Evolutionary conservation across 2,888 invertebrate species (phyloP), one percentile per base, ranked within the genome.

Genomic region (Malthinus flaveolus): DNA sequence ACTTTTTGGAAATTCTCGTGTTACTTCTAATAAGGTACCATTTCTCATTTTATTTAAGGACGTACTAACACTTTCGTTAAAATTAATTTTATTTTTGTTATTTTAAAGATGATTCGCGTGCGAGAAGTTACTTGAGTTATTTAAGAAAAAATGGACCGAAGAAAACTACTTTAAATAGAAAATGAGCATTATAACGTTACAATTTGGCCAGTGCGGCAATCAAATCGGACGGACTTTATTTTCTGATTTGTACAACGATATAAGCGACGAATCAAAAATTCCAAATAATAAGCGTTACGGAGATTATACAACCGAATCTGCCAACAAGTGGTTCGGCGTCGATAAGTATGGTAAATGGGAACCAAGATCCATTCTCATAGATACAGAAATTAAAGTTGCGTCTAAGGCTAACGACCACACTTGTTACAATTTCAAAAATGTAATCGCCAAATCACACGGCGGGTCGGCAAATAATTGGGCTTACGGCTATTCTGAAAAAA

Each of bases 381-480:
- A 83, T 61, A 81, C 82, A 1, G 83, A 83, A 66, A 73, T 75
- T 36, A 83, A 83, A 70, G 81, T 81, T 33, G 68, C 76, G 49
- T 64, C 79, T n/a, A 32, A n/a, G 11, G 70, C 70, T 4, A 71
- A 66, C 7, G 63, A 71, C 5, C 63, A 67, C 4, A 63, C 66
- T 10, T 62, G 66, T 1, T 82, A 81, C 67, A 71, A 73, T n/a
- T 72, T 74, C 36, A 71, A 70, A 61, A 81, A 79, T 70, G 63
- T 81, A 45, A 71, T 81, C 44, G 76, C 75, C 23, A 76, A 77
- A 58, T 67, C 75, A 9, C 77, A 75, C 15, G 79, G 79, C 10
- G 83, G 83, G 23, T 78, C 81, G 11, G 82, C 80, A 1, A 84
- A 84, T 65, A 84, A 84, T 71, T 83, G 83, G 83, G 82, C 82